Evolutionary conservation across 2,888 invertebrate species (phyloP).

Genomic region (Mythimna vitellina): DNA sequence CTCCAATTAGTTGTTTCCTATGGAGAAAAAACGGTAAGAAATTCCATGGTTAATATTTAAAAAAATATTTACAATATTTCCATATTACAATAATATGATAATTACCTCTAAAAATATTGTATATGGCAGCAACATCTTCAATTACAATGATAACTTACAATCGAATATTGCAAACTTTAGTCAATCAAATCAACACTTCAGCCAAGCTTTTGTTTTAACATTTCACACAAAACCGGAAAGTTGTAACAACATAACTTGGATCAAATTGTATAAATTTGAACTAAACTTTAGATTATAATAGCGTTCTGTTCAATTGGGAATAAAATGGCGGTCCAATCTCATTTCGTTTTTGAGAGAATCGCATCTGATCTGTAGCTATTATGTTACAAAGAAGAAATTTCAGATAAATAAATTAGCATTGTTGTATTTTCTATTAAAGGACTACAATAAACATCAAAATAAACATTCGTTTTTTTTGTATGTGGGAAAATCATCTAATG

Average conservation of each 20-base stretch:
- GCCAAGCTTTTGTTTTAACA: background rate
- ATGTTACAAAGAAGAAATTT: conserved; percentile 24
- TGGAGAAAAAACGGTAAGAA: too few species aligned
- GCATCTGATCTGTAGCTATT: conserved; percentile 18
- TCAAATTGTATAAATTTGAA: conserved; percentile 25
- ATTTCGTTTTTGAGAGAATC: conserved; percentile 4
- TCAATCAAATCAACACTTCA: background rate
- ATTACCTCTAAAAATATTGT: background rate
- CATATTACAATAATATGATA: too few species aligned
- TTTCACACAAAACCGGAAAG: background rate
- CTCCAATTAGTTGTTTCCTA: too few species aligned
- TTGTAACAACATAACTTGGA: conserved; percentile 18
- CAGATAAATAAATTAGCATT: background rate
- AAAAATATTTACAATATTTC: too few species aligned
- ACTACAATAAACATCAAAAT: too few species aligned
- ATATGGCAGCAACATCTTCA: background rate
- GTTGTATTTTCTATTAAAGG: background rate
- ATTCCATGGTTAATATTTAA: too few species aligned
- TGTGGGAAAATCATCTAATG: too few species aligned
- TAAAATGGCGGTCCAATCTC: conserved; percentile 40
- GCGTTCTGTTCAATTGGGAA: conserved; percentile 29
- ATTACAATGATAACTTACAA: background rate
- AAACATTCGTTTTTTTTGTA: too few species aligned
- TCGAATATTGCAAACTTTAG: background rate
- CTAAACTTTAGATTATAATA: conserved; percentile 49